Percentiles rank a stretch among this genome's conserved stretches.
Evolutionary conservation across 2,113 vertebrate species (phyloP).

Genomic region (Phocoena phocoena): DNA sequence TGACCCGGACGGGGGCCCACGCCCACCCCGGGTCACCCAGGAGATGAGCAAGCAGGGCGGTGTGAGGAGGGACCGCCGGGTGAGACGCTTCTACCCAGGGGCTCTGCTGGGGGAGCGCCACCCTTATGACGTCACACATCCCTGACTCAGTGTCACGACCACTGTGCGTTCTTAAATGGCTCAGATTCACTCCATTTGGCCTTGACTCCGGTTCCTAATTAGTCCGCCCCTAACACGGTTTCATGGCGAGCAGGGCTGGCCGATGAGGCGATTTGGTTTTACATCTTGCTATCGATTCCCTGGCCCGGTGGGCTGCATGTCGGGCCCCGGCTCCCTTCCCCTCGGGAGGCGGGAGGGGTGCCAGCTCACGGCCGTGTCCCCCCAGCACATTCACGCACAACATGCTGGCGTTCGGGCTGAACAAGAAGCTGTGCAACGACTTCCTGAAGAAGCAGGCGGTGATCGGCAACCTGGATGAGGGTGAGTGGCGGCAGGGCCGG

Average conservation of each 20-base stretch:
- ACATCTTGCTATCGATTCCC: background rate
- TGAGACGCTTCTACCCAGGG: background rate
- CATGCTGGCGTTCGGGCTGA: conserved; percentile 97
- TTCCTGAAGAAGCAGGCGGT: conserved; percentile 98
- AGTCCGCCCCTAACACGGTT: accelerated
- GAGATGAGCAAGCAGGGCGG: background rate
- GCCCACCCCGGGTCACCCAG: accelerated
- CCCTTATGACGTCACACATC: background rate
- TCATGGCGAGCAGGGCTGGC: background rate
- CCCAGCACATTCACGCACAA: conserved; percentile 97
- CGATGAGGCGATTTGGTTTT: background rate
- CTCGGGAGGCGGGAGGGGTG: no score
- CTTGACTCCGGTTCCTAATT: background rate
- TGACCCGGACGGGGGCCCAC: background rate
- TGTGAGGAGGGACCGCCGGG: background rate
- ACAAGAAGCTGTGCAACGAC: conserved; percentile 94
- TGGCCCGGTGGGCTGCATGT: background rate
- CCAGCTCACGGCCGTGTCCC: background rate
- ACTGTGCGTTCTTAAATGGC: background rate
- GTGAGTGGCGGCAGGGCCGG: conserved; percentile 70
- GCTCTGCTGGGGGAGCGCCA: background rate
- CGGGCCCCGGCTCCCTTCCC: accelerated
- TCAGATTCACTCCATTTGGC: accelerated
- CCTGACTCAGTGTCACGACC: background rate
- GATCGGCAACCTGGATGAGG: conserved; percentile 96